Evolutionary conservation across 2,113 vertebrate species (phyloP), one percentile per base, ranked within the genome.

Genomic region (Camarhynchus parvulus): DNA sequence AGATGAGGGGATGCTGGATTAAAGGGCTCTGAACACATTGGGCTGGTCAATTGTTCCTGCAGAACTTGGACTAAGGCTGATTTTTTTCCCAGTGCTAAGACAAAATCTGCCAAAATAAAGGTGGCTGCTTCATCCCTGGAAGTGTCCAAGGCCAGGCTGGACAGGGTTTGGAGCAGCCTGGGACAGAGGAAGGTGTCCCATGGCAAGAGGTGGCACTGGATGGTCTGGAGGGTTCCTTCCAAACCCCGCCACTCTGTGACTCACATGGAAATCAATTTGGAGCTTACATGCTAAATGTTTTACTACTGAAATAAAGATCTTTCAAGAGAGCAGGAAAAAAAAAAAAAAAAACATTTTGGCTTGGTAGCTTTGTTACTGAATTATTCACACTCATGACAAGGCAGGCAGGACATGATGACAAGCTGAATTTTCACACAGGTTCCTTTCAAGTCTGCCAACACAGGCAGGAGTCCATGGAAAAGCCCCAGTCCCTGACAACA

Each of bases 401-500:
- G 56, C 15, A 75, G 62, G 33, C 24, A 37, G 83, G 28, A 81
- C 23, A 11, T 0, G 16, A 53, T 11, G 77, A 91, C 86, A 87
- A 68, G 66, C 39, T 92, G 28, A 69, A 69, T 77, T 87, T 77
- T 52, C 80, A 83, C 41, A 41, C 5, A 28, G 14, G 42, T 20
- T 72, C 53, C 41, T 89, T 79, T 20, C 8, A 42, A 61, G 44
- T 42, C 80, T 94, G 76, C 77, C 92, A 94, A 19, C 67, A 62
- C 46, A 46, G 44, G 73, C 80, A 91, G 61, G 44, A 75, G 62
- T 44, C 69, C 87, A 63, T 6, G 33, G 58, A 68, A 39, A 78
- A 91, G 86, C 64, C 69, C 62, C 47, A 83, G 16, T 61, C 68
- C 62, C 77, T 94, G 91, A 88, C 80, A 95, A 56, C 69, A 68